Conservation (phyloP, 1,140 invertebrate species). For the Aphelenchoides besseyi region DNA sequence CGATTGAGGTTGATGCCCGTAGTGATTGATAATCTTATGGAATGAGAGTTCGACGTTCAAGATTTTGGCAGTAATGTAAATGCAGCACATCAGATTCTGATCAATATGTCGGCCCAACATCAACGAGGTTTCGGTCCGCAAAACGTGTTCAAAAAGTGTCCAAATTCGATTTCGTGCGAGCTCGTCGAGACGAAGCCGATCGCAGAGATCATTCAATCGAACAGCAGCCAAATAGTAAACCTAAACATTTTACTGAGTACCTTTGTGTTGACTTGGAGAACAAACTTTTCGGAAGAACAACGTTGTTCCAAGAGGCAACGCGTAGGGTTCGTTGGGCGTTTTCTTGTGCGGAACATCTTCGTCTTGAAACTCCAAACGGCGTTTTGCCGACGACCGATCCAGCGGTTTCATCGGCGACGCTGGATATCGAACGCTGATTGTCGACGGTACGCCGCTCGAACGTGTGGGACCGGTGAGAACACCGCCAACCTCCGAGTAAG, state of each 20-base stretch:
- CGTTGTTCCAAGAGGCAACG: conserved; percentile 57
- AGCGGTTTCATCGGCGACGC: conserved; percentile 42
- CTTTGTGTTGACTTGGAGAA: neutral
- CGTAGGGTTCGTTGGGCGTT: conserved; percentile 52
- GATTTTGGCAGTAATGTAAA: conserved; percentile 88
- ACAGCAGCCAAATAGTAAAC: conserved; percentile 87
- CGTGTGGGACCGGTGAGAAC: neutral
- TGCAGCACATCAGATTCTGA: conserved; percentile 95
- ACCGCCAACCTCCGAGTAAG: neutral
- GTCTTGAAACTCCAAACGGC: conserved; percentile 34
- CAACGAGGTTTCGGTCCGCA: conserved; percentile 77
- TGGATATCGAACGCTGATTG: conserved; percentile 23
- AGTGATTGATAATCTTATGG: conserved; percentile 56
- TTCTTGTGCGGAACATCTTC: conserved; percentile 4
- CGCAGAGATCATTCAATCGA: conserved; percentile 82
- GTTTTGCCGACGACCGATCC: conserved; percentile 33
- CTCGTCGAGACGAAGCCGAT: conserved; percentile 68
- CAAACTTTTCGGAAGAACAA: conserved; percentile 65
- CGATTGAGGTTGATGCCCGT: conserved; percentile 57
- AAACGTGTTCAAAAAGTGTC: conserved; percentile 89
- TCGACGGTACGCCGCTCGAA: conserved; percentile 29
- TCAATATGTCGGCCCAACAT: conserved; percentile 90
- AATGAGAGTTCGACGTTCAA: conserved; percentile 41
- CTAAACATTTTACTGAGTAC: conserved; percentile 66
- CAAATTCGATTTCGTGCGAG: conserved; percentile 63